phyloP scores from a whole-genome alignment of 1,140 invertebrate species.

The Penaeus chinensis region DNA sequence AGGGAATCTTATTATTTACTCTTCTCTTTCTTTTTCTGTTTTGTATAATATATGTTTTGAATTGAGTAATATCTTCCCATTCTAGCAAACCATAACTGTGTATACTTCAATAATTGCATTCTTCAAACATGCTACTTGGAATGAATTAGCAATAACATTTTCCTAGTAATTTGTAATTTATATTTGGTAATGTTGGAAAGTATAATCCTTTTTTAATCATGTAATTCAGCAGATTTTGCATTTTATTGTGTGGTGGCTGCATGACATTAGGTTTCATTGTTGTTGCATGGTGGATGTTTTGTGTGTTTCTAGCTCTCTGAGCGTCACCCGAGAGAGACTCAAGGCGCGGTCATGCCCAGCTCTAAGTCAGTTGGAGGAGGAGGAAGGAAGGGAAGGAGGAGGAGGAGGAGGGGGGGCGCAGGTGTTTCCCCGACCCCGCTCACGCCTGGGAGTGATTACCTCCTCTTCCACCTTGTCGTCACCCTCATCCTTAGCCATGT shows the following conservation, averaged over 20 bases:
- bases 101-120: too few relatives aligned
- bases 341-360: conserved; percentile 58
- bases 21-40: too few relatives aligned
- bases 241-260: conserved; percentile 43
- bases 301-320: conserved; percentile 60
- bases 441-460: conserved; percentile 25
- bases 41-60: too few relatives aligned
- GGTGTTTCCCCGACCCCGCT: conserved; percentile 8
- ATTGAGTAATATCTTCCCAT: too few relatives aligned
- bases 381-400: conserved; percentile 52
- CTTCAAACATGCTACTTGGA: too few relatives aligned
- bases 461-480: conserved; percentile 5
- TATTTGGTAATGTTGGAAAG: too few relatives aligned
- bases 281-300: conserved; percentile 57
- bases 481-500: conserved; percentile 30
- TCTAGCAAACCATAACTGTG: too few relatives aligned
- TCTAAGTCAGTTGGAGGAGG: conserved; percentile 57
- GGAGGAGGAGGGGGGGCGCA: conserved; percentile 29
- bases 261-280: conserved; percentile 34
- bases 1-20: too few relatives aligned
- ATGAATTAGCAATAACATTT: too few relatives aligned
- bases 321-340: conserved; percentile 54
- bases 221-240: too few relatives aligned
- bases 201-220: too few relatives aligned
- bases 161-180: too few relatives aligned